Evolutionary conservation across 2,797 vertebrate species (phyloP).

Genomic region (Coregonus sp.): DNA sequence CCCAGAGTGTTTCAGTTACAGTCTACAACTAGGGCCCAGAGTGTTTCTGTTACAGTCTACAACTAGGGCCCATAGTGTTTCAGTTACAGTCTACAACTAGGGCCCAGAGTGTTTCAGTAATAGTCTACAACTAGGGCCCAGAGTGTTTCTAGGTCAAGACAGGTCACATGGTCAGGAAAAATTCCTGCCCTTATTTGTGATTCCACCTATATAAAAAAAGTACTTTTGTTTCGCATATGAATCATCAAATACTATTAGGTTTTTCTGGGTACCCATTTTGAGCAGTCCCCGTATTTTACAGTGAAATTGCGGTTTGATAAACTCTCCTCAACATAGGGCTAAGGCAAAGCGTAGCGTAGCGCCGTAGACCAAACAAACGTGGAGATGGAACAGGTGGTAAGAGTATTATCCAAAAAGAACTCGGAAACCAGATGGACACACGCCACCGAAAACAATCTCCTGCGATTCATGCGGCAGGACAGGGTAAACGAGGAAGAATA

Average conservation of each 20-base stretch:
- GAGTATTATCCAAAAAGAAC: slow-evolving; percentile 57
- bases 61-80: too few species aligned
- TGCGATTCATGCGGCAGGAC: slow-evolving; percentile 37
- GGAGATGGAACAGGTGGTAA: slow-evolving; percentile 56
- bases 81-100: too few species aligned
- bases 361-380: slow-evolving; percentile 1
- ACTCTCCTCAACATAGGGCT: not conserved
- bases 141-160: not conserved
- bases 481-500: slow-evolving; percentile 51
- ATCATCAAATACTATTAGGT: not conserved
- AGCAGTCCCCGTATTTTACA: not conserved
- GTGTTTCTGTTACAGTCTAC: too few species aligned
- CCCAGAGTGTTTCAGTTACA: too few species aligned
- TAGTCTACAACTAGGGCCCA: too few species aligned
- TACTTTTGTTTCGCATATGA: not conserved
- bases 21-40: too few species aligned
- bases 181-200: not conserved
- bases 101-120: too few species aligned
- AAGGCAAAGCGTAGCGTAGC: not conserved
- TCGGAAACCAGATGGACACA: slow-evolving; percentile 55
- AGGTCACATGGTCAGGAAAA: not conserved
- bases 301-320: not conserved
- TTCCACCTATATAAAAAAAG: too few species aligned
- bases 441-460: slow-evolving; percentile 56
- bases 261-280: not conserved